A percentile compares a stretch with the other conserved stretches of the same genome.
These are phyloP conservation scores for Lissonota sp. DNA, from an alignment of 2,888 invertebrate genomes.

Conservation along the genomic window DNA sequence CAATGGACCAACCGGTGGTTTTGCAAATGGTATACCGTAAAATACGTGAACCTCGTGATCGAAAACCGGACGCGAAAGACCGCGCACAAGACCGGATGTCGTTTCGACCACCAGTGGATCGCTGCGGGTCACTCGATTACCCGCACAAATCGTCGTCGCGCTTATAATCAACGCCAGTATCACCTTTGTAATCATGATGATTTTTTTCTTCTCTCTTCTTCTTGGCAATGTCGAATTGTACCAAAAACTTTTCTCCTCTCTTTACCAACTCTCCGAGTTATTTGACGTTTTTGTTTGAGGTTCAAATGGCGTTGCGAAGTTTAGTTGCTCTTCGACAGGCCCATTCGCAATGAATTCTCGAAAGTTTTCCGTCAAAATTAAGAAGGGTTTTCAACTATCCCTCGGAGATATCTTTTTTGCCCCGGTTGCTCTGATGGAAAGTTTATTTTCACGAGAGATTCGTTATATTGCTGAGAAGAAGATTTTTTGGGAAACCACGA, in stretches of 20 bases:
- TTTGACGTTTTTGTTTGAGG: neutral
- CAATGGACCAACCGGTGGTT: constrained; percentile 93
- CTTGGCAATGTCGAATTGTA: neutral
- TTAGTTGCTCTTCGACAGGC: neutral
- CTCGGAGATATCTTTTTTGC: neutral
- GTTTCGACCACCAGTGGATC: constrained; percentile 94
- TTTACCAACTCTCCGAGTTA: neutral
- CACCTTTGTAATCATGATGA: constrained; percentile 60
- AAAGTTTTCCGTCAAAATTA: neutral
- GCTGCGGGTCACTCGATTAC: constrained; percentile 83
- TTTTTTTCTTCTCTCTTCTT: neutral
- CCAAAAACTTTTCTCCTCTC: neutral
- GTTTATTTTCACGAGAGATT: neutral
- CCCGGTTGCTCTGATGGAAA: neutral
- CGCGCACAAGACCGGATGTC: constrained; percentile 92
- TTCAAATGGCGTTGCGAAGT: neutral
- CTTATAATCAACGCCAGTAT: constrained; percentile 67
- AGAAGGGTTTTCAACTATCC: no score
- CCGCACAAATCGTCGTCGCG: constrained; percentile 61
- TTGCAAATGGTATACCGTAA: constrained; percentile 95
- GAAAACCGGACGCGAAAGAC: constrained; percentile 91
- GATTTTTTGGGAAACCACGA: neutral
- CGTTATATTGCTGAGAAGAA: neutral
- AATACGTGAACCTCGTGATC: constrained; percentile 95
- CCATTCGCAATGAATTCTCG: neutral